These are phyloP conservation scores for Aphelinus atriplicis DNA, from an alignment of 1,140 invertebrate species.

Conservation along the genomic window DNA sequence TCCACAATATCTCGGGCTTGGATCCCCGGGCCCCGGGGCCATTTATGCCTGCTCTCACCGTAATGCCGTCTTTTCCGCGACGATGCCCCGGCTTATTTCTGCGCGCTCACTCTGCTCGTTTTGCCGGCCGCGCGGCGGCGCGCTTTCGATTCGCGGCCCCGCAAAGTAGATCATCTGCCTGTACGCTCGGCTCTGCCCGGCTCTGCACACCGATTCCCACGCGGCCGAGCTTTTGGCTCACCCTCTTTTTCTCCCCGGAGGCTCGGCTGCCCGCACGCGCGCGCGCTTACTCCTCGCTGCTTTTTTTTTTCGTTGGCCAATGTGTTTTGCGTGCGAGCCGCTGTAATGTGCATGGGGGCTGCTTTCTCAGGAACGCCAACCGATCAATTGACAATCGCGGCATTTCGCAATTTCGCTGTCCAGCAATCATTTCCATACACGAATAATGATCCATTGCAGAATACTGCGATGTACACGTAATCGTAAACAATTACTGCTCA, in stretches of 20 bases:
- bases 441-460: no score
- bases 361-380: no score
- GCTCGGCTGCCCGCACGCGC: slow-evolving; percentile 12
- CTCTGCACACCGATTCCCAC: slow-evolving; percentile 15
- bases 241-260: not conserved
- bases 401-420: no score
- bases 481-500: no score
- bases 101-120: slow-evolving; percentile 6
- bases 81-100: slow-evolving; percentile 19
- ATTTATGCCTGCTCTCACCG: slow-evolving; percentile 11
- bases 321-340: not conserved
- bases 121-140: not conserved
- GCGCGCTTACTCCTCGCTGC: no score
- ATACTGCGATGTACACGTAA: no score
- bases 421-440: no score
- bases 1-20: slow-evolving; percentile 53
- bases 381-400: no score
- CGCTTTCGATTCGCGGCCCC: slow-evolving; percentile 26
- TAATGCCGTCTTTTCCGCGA: slow-evolving; percentile 10
- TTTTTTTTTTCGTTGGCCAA: no score
- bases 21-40: slow-evolving; percentile 25
- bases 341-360: not conserved
- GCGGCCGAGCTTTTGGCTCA: slow-evolving; percentile 2
- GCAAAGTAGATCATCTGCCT: slow-evolving; percentile 25
- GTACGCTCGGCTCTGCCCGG: not conserved